Evolutionary conservation across 2,113 vertebrate species (phyloP), one percentile per base, ranked within the genome.

Genomic region (Protomyctophum bolini): DNA sequence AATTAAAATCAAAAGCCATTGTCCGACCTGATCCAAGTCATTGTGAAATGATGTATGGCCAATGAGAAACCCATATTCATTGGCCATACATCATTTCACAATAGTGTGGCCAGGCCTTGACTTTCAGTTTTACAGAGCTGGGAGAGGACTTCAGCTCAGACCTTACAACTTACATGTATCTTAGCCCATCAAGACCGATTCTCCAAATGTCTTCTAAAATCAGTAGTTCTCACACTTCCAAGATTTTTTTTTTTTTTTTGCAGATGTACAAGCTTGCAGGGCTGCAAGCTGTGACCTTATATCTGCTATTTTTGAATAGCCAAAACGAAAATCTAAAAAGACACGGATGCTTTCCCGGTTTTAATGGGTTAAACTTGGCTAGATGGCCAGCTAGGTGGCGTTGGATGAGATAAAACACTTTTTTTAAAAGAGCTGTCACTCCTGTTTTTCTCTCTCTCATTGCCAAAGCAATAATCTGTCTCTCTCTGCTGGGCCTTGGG

Each of bases 401-500:
- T 21, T 21, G 21, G 21, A 21, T 21, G 21, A 2, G 21, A 21
- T 21, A 21, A 21, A 21, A 21, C 21, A 21, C 21, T 21, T 21
- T 21, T 21, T 21, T 21, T 2, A 21, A 2, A 21, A n/a, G n/a
- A n/a, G n/a, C 2, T 21, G 21, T 21, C 21, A 21, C 21, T 21
- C 21, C 21, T 21, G 21, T 21, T 21, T 21, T 21, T 21, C 21
- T 21, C 61, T 63, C 46, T 45, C 47, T 65, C 67, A 28, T 1
- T 12, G 14, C 8, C 51, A 41, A 14, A 9, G 41, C 29, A 41
- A 41, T 41, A 41, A 6, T 41, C 77, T 58, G 33, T 58, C 66
- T 49, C 54, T 75, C 73, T 11, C 45, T 47, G 64, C 77, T 52
- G 72, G 72, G 56, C 68, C 82, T 81, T 82, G 81, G 85, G 84